Conservation (phyloP, 2,113 vertebrate genomes). For the Chloropsis hardwickii region DNA sequence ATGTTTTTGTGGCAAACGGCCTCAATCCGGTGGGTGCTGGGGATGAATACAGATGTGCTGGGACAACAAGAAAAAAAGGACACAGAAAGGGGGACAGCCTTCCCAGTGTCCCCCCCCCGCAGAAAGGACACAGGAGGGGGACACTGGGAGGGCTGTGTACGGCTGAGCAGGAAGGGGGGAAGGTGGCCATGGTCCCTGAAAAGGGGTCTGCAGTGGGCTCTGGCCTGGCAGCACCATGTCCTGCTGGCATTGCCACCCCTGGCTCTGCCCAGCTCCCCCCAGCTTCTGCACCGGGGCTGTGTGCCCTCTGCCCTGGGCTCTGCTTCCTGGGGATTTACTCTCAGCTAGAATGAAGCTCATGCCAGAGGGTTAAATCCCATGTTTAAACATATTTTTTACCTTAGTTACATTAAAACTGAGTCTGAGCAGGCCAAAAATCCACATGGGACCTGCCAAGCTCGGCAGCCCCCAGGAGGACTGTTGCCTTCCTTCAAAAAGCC, state of each 20-base stretch:
- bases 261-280: neutral
- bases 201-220: neutral
- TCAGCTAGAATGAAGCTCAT: neutral
- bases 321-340: neutral
- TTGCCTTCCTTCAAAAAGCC: neutral
- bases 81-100: too few relatives aligned
- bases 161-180: neutral
- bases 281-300: rapidly evolving
- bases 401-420: neutral
- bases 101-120: too few relatives aligned
- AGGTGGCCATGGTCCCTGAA: neutral
- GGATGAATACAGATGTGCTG: neutral
- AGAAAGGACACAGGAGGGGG: neutral
- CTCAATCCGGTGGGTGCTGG: rapidly evolving
- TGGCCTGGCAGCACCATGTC: rapidly evolving
- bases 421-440: neutral
- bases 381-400: neutral
- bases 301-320: neutral
- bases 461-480: neutral
- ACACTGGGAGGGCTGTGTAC: neutral
- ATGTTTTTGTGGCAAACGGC: neutral
- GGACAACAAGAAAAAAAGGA: too few relatives aligned
- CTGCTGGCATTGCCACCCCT: neutral
- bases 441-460: neutral
- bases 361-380: neutral